Base-by-base conservation (phyloP, 2,797 vertebrate genomes). In the Arctocebus calabarensis region DNA sequence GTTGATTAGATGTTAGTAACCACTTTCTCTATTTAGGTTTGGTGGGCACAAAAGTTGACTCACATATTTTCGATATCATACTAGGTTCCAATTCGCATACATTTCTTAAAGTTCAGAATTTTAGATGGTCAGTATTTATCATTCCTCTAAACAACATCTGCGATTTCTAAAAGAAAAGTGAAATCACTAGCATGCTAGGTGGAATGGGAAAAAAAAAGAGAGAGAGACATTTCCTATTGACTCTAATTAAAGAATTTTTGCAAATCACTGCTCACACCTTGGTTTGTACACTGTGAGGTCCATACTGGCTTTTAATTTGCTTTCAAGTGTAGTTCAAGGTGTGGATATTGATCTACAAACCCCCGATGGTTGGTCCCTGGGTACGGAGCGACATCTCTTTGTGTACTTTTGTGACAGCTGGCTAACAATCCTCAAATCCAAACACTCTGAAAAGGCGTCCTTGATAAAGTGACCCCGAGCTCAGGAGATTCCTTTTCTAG, bases 271-370 rank as follows among this genome's bases (percentile, higher is more conserved):
- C 89, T 73, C 73, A 62, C 89, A 84, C 84, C 34, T 90, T 43
- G 87, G 37, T 61, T 52, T 96, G 79, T 70, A 29, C 70, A 32
- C 78, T 34, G 55, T 61, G 73, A n/a, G 14, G 23, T 77, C 40
- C 0, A 3, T 1, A 3, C 86, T 19, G 52, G 94, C 94, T 90
- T 97, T 96, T 95, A 96, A 96, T 97, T 97, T 97, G 83, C 93
- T 97, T 96, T 97, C 96, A 97, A 98, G 96, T 78, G 61, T 83
- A 94, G 87, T 87, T 96, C 96, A 96, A 96, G 96, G 97, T 97
- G 93, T 92, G 95, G 82, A 27, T 96, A 97, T 97, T 95, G 97
- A 98, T 97, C 96, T 96, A 29, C 73, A 93, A 95, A 43, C 55
- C 91, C 94, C 82, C 0, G 12, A 88, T 57, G 93, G 77, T 84